Conservation (phyloP, 2,888 invertebrate genomes). For the Cantharis rustica region DNA sequence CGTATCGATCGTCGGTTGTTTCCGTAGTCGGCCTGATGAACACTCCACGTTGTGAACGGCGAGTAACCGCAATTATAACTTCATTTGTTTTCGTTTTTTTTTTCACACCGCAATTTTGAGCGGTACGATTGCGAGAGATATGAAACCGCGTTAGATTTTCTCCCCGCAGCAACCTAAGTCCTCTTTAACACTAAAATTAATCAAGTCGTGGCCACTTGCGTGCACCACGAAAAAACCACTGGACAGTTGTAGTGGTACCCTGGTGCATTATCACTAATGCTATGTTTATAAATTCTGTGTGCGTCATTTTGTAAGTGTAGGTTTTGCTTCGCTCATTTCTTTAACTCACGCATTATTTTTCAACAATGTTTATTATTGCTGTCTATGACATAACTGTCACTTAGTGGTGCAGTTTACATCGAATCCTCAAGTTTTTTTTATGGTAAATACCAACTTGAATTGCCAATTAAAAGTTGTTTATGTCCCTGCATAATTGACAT, state of each 20-base stretch:
- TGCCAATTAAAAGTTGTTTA: neutral
- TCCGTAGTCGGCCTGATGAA: conserved; percentile 34
- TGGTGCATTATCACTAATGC: conserved; percentile 32
- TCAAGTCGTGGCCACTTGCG: neutral
- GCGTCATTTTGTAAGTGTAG: conserved; percentile 35
- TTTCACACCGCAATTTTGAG: neutral
- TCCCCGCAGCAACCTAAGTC: neutral
- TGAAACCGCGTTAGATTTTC: neutral
- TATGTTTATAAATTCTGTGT: conserved; percentile 34
- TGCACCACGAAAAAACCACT: neutral
- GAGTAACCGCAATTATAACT: neutral
- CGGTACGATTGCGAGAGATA: neutral
- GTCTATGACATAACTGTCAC: neutral
- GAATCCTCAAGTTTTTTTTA: neutral
- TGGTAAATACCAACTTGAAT: neutral
- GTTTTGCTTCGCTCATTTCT: conserved; percentile 14
- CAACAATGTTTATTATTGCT: neutral
- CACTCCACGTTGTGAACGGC: neutral
- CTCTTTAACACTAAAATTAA: conserved; percentile 1
- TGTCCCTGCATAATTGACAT: neutral
- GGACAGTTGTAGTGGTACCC: conserved; percentile 29
- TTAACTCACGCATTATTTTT: conserved; percentile 7
- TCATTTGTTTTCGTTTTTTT: neutral
- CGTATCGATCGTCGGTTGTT: conserved; percentile 41
- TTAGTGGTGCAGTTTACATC: neutral